Base-by-base conservation (phyloP, 2,888 invertebrate genomes). In the Graphium colonna region DNA sequence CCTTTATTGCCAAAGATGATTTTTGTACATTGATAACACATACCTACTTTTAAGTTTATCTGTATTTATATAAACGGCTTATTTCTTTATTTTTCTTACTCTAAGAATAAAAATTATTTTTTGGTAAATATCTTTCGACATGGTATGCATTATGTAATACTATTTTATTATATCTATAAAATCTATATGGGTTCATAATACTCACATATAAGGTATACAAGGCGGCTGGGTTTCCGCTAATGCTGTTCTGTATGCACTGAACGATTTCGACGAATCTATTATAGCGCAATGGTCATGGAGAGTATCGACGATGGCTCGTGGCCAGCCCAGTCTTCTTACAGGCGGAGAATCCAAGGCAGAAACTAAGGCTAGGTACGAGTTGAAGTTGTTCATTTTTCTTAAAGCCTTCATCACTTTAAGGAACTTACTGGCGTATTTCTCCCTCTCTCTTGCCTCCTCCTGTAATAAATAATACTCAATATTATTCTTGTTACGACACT, bases 121-220 rank as follows among this genome's bases (percentile, higher is more conserved):
- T n/a, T n/a, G n/a, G n/a, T n/a, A n/a, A n/a, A n/a, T n/a, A n/a
- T n/a, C n/a, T n/a, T n/a, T n/a, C n/a, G n/a, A n/a, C n/a, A n/a
- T n/a, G n/a, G n/a, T n/a, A n/a, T n/a, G n/a, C n/a, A n/a, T n/a
- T n/a, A n/a, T n/a, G n/a, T n/a, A n/a, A n/a, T n/a, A n/a, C n/a
- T n/a, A n/a, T n/a, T n/a, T n/a, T n/a, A n/a, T n/a, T n/a, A n/a
- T n/a, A n/a, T n/a, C n/a, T n/a, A n/a, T n/a, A n/a, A n/a, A n/a
- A n/a, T n/a, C n/a, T n/a, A n/a, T n/a, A n/a, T n/a, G n/a, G n/a
- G n/a, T 21, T 21, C 3, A 21, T 21, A 21, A 21, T 3, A 92
- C 95, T 92, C 88, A 98, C 98, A 99, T 98, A 83, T 99, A 99
- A 2, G 99, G 99, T 88, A 99, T 98, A 82, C 99, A 99, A 28